Percentiles rank a stretch among this genome's conserved stretches.
Conservation (phyloP, 2,797 vertebrate genomes). For the Lepilemur ruficaudatus region DNA sequence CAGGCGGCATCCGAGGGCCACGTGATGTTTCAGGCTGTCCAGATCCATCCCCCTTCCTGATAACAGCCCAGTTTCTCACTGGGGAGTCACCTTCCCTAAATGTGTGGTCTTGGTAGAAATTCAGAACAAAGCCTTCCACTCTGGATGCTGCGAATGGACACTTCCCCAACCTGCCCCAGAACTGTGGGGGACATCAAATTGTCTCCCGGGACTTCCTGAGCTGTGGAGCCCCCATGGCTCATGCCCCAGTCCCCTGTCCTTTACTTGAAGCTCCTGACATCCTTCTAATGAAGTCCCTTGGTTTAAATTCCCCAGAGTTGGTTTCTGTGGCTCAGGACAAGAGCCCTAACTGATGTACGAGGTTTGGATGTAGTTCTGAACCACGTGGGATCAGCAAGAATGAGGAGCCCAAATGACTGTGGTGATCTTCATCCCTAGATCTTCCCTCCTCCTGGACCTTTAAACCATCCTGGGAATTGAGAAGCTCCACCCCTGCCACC, state of each 20-base stretch:
- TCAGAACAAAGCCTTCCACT: neutral
- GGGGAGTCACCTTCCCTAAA: neutral
- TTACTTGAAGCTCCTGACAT: neutral
- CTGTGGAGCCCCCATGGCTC: neutral
- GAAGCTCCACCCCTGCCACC: neutral
- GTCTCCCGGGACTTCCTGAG: neutral
- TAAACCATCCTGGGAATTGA: neutral
- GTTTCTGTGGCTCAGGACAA: neutral
- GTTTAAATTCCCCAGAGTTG: neutral
- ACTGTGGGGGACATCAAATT: too few species aligned
- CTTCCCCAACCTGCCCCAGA: neutral
- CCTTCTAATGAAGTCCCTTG: neutral
- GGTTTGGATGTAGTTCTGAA: neutral
- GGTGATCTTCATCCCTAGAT: neutral
- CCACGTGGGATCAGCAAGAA: neutral
- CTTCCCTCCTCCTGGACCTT: neutral
- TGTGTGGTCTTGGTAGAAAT: neutral
- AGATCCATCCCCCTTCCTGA: neutral
- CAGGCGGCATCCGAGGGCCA: neutral
- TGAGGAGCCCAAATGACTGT: neutral
- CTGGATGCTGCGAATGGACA: neutral
- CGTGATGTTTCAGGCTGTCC: neutral
- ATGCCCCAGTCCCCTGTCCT: neutral
- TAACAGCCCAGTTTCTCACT: neutral
- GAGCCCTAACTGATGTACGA: neutral